Base-by-base conservation (phyloP, 2,888 invertebrate species). In the Amphipyra berbera region DNA sequence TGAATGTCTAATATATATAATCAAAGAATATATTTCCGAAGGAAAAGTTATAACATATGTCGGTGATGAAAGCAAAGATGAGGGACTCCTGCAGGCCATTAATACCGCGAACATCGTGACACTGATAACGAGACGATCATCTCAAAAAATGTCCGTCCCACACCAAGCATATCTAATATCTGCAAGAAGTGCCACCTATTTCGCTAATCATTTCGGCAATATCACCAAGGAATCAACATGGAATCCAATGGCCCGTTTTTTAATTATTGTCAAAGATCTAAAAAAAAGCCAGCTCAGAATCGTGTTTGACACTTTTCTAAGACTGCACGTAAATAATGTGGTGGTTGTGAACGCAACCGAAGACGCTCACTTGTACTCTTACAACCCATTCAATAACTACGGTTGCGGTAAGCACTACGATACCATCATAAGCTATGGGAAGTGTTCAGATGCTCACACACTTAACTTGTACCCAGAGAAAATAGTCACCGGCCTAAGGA, bases 351-450 rank as follows among this genome's bases (percentile, higher is more conserved):
- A 86, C 33, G 83, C 82, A 12, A 82, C 77, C 0, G 53, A 66
- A 3, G 79, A 86, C 10, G 75, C 79, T n/a, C 67, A 86, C 2
- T 27, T 91, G 12, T 90, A 86, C 55, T 79, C 88, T 1, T 92
- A 90, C 62, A 87, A 92, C 63, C 87, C 91, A 0, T 91, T 82
- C 44, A 86, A 88, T 56, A 86, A 91, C 55, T 87, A 82, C 46
- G 83, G 83, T 0, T 92, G 92, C 47, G 92, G 92, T 10, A 85
- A 83, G 62, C 76, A 80, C 27, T 92, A 85, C 52, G 76, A 82
- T 9, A 64, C 73, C 37, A 68, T 91, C 3, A 85, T 86, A 27
- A 68, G 78, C 41, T 78, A 80, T 3, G 92, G 92, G 5, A 80
- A 84, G 59, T 92, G 91, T 68, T 62, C 63, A 3, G 50, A 71